Base-by-base conservation (phyloP, 2,113 vertebrate genomes). In the Otis tarda region DNA sequence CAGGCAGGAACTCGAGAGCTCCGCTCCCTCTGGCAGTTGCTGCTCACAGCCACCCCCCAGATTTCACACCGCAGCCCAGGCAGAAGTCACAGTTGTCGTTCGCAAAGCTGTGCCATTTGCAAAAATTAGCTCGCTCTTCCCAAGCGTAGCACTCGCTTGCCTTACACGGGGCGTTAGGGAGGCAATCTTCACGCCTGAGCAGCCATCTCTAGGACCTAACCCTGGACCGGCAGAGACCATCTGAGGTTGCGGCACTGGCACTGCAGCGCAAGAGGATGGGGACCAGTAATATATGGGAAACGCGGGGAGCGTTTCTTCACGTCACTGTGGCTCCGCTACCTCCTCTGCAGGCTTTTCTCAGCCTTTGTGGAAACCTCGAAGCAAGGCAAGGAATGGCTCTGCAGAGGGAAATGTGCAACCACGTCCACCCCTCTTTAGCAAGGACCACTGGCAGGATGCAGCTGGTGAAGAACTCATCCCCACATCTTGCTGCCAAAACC, bases 31-130 rank as follows among this genome's bases (percentile, higher is more conserved):
- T 57, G 81, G 83, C 91, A 95, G 79, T 33, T 93, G 87, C 87
- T 94, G 93, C 91, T 93, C 82, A 25, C 82, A 94, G 70, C 41
- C 92, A 71, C 57, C 90, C 90, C 61, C 69, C 80, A 84, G 65
- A 91, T 64, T 92, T 95, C 86, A 81, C 88, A 70, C 73, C 0
- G 2, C 77, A 83, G 60, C 76, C 83, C 56, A 41, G 75, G 65
- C 76, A 93, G 49, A 90, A 94, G 71, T 93, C 94, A 95, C 90
- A 94, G 90, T 59, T 93, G 90, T 91, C 86, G 76, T 91, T 93
- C 0, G 9, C 81, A 79, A 84, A 94, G 57, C 82, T 76, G 70
- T 83, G 53, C 90, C 86, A 24, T 56, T 94, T 3, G 57, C 92
- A 92, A 96, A 94, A 89, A 93, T n/a, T 25, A 91, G 69, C 65